Base-by-base conservation (phyloP, 2,797 vertebrate species). In the Telmatherina bonti region DNA sequence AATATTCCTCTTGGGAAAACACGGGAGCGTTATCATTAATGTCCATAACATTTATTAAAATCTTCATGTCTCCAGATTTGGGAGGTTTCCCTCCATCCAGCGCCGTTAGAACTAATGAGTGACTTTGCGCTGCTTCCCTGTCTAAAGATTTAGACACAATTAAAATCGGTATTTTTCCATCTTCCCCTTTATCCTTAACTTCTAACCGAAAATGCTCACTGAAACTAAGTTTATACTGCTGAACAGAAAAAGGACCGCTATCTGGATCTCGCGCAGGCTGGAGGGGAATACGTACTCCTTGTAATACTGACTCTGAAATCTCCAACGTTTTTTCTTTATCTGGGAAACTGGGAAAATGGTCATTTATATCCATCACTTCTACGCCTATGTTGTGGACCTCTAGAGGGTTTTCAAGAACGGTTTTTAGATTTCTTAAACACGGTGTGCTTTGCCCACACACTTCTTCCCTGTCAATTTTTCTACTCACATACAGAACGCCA, bases 381-480 rank as follows among this genome's bases (percentile, higher is more conserved):
- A 57, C 79, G 2, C 1, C 57, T 38, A 88, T 89, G 62, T 38
- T 81, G 7, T 92, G 91, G 0, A 86, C 70, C 49, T 81, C 92
- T 33, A 89, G 78, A 18, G 81, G 91, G 38, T 79, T 87, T 85
- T 88, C 89, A 11, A 88, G 57, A 30, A 84, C 78, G 0, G 71
- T 84, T 79, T 92, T 92, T 0, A 91, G 20, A 24, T 85, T 92
- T 1, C 95, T 73, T 2, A 91, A 30, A 35, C 95, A 95, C 0
- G 12, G 22, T 2, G 33, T 64, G 24, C 49, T 90, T 33, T 75
- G 56, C 0, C 33, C 84, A 60, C 95, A 95, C 1, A 94, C 78
- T 33, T 89, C 89, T 66, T 95, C 94, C 24, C 94, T 75, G 78
- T 95, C 94, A 15, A 95, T 91, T 56, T 79, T 89, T 7, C 55